These are phyloP conservation scores for Artibeus jamaicensis DNA, from an alignment of 2,797 vertebrate genomes.

Conservation along the genomic window DNA sequence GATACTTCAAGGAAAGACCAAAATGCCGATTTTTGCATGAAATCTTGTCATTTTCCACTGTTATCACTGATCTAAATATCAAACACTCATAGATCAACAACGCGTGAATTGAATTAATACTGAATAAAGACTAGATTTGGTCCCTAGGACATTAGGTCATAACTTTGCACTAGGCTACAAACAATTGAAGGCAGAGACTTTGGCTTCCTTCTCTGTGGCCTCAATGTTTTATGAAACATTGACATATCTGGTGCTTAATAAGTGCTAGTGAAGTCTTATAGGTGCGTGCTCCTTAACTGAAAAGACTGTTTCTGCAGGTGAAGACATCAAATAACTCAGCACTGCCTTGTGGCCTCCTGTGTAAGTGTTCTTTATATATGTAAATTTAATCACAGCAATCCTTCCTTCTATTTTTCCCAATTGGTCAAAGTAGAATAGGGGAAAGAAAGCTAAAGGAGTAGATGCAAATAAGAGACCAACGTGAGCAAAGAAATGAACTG, in stretches of 20 bases:
- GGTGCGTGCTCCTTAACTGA: neutral
- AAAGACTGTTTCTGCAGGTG: neutral
- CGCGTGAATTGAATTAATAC: neutral
- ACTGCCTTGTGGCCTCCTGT: neutral
- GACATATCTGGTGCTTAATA: neutral
- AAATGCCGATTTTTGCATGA: neutral
- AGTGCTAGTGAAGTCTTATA: neutral
- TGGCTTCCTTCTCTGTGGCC: neutral
- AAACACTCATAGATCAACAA: neutral
- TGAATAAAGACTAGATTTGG: neutral
- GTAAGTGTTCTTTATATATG: neutral
- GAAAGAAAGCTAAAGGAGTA: neutral
- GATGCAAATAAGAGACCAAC: neutral
- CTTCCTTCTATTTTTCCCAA: neutral
- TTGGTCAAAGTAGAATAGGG: neutral
- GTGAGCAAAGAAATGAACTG: neutral
- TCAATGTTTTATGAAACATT: neutral
- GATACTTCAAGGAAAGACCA: neutral
- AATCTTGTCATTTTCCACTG: conserved; percentile 10
- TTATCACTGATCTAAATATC: conserved; percentile 7
- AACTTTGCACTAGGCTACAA: neutral
- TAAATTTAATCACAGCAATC: neutral
- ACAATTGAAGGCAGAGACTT: neutral
- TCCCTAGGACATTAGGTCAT: neutral
- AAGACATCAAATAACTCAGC: neutral